Conservation (phyloP, 53 echinoderm and acorn worm species). For the Patiria pectinifera region DNA sequence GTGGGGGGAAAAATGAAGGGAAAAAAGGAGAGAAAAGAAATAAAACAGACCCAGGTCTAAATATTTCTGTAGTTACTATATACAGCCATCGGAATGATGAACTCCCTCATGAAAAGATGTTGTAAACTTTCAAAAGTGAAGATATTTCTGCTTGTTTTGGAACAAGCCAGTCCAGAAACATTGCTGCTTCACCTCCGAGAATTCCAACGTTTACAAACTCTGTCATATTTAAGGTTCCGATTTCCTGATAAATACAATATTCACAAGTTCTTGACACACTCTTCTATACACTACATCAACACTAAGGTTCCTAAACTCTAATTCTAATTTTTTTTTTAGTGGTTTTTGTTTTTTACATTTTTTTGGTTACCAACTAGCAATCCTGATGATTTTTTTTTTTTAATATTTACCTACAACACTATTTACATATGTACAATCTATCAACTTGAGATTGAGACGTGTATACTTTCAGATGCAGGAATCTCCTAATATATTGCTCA, state of each 20-base stretch:
- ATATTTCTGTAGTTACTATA: neutral
- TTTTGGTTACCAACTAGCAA: neutral
- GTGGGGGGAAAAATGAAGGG: neutral
- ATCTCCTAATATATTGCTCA: constrained; percentile 30
- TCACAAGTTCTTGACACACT: neutral
- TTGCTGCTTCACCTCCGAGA: neutral
- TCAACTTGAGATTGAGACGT: neutral
- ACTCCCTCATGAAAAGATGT: neutral
- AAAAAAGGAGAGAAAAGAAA: neutral
- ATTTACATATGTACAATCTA: constrained; percentile 43
- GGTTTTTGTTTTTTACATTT: neutral
- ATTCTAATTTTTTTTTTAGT: neutral
- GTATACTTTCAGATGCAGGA: neutral
- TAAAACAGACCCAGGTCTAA: neutral
- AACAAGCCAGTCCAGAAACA: neutral
- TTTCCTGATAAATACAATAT: neutral
- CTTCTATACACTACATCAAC: constrained; percentile 4
- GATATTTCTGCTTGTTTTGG: neutral
- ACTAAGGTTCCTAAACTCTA: constrained; percentile 10
- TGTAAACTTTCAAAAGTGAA: neutral
- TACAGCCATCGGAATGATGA: neutral
- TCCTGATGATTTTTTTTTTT: neutral
- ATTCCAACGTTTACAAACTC: neutral
- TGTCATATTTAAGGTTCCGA: neutral
- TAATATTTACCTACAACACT: constrained; percentile 6